Percentiles rank a stretch among this genome's conserved stretches.
Conservation (phyloP, 2,888 invertebrate species). For the Campoplex nolae region DNA sequence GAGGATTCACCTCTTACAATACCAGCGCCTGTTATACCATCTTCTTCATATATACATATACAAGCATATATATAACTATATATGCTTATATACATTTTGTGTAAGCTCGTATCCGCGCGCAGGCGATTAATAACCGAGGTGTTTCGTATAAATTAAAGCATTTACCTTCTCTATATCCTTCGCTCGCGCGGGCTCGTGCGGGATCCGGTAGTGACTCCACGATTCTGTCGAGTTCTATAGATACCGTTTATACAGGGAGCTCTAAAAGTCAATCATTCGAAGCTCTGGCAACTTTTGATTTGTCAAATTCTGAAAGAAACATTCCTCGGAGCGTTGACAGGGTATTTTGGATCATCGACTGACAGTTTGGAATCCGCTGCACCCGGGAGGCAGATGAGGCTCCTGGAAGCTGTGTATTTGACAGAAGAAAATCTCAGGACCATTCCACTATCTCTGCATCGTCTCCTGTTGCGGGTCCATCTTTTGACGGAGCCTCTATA, state of each 20-base stretch:
- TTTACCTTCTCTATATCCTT: conserved; percentile 73
- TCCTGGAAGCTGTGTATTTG: too few relatives aligned
- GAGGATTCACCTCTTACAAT: conserved; percentile 72
- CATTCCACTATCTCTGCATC: not conserved
- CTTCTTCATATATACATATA: not conserved
- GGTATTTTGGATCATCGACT: not conserved
- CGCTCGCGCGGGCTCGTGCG: conserved; percentile 64
- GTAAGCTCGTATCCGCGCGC: conserved; percentile 69
- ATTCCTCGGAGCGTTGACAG: not conserved
- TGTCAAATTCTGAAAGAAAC: not conserved
- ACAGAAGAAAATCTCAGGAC: not conserved
- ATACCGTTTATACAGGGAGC: conserved; percentile 3
- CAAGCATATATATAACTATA: conserved; percentile 12
- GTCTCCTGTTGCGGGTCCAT: too few relatives aligned
- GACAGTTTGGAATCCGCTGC: not conserved
- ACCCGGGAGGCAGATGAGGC: too few relatives aligned
- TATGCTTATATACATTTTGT: conserved; percentile 73
- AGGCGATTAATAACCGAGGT: conserved; percentile 83
- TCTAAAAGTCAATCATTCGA: not conserved
- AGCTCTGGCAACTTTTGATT: not conserved
- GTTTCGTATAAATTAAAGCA: conserved; percentile 84
- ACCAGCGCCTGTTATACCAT: conserved; percentile 49
- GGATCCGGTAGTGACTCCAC: conserved; percentile 65
- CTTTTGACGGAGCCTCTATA: conserved; percentile 2
- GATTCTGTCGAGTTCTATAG: conserved; percentile 46